Base-by-base conservation (phyloP, 2,797 vertebrate species). In the Australoheros facetus region DNA sequence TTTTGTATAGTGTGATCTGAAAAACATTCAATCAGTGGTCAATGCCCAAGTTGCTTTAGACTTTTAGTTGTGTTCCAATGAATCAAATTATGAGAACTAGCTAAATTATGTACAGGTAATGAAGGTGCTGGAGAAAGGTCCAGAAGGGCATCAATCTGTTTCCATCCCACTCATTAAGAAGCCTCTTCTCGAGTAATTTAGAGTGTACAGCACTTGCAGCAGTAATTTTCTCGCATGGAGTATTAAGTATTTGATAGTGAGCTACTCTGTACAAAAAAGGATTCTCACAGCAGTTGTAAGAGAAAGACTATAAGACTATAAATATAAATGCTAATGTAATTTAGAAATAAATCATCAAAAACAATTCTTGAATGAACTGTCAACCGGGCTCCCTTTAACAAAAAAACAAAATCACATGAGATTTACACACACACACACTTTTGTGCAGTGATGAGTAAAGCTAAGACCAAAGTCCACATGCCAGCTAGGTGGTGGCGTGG, bases 61-160 rank as follows among this genome's bases (percentile, higher is more conserved):
- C 39, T 56, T 71, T 64, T 26, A 26, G 32, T 42, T 37, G 32
- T 66, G 16, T 70, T 56, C n/a, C 71, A 57, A 55, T 85, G 74
- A 73, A 70, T 87, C 72, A 75, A 71, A 14, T 32, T 14, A 16
- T 71, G 42, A 1, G 73, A 45, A 55, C 26, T 17, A 55, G 30
- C 57, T 45, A 57, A 77, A 77, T 56, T 32, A 77, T 69, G 48
- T 56, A 73, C 56, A 58, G 42, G 45, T 80, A 80, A 78, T 78
- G 48, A 55, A 57, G 58, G 62, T 74, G 73, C 56, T 81, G 21
- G 57, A 75, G 55, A 69, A 48, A 62, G 58, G 56, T 37, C 66
- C 54, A 75, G 56, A 45, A 56, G 56, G 2, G 0, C 77, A 81
- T 83, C 62, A 59, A 75, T 85, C 81, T 39, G 21, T 72, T 37